phyloP scores from a whole-genome alignment of 2,797 vertebrate species.

The Sebastes paucispinis region DNA sequence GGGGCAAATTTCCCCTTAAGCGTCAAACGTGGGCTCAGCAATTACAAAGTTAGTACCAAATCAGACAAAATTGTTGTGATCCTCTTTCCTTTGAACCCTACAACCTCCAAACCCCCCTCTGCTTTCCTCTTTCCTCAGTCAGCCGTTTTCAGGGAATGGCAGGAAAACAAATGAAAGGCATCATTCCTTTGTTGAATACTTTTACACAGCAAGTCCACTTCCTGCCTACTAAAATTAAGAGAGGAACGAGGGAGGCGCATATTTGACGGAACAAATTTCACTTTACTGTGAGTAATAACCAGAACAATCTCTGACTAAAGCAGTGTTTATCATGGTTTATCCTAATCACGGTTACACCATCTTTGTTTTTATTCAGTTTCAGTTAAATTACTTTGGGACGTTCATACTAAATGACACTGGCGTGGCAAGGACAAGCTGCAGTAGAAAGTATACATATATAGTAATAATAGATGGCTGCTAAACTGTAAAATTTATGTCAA shows the following conservation, averaged over 20 bases:
- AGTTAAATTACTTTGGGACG: not conserved
- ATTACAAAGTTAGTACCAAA: not conserved
- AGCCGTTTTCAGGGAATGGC: conserved; percentile 11
- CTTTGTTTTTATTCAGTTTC: not conserved
- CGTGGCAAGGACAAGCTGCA: not conserved
- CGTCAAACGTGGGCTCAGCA: not conserved
- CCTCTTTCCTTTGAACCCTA: conserved; percentile 26
- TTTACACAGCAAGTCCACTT: conserved; percentile 26
- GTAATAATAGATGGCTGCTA: not conserved
- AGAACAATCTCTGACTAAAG: not conserved
- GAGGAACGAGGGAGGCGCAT: not conserved
- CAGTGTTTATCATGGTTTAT: not conserved
- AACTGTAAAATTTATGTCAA: not conserved
- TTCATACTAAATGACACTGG: not conserved
- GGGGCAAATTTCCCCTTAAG: conserved; percentile 3
- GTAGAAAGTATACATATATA: not conserved
- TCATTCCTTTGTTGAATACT: conserved; percentile 17
- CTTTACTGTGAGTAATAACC: not conserved
- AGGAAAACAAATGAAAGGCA: conserved; percentile 33
- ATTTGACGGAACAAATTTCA: not conserved
- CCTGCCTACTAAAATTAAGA: conserved; percentile 3
- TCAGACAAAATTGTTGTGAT: not conserved
- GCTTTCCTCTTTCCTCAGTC: conserved; percentile 25
- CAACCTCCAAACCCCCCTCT: not conserved
- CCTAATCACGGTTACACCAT: not conserved